Evolutionary conservation across 2,113 vertebrate species (phyloP).

Genomic region (Pluvianellus socialis): DNA sequence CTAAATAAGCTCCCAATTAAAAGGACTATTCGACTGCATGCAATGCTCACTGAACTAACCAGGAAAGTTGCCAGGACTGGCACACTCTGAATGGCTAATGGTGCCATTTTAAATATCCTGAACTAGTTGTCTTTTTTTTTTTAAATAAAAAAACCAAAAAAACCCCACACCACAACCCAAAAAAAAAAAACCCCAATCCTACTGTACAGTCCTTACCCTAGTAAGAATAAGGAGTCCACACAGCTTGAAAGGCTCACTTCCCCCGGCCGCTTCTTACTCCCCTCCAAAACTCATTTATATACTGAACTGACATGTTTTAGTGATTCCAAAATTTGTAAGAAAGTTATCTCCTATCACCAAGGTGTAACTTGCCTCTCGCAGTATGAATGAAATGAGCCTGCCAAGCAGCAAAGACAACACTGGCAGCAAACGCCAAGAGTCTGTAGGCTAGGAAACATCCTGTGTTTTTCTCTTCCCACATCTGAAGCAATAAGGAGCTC

Average conservation of each 20-base stretch:
- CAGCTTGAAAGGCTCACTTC: neutral
- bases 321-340: neutral
- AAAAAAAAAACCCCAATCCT: neutral
- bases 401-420: neutral
- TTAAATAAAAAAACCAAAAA: neutral
- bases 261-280: neutral
- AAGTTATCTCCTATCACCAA: neutral
- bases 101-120: conserved; percentile 30
- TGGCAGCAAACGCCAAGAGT: neutral
- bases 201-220: neutral
- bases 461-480: neutral
- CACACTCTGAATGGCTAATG: conserved; percentile 4
- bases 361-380: neutral
- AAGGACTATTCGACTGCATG: neutral
- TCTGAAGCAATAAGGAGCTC: neutral
- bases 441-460: neutral
- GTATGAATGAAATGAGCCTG: neutral
- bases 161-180: neutral
- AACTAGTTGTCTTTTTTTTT: neutral
- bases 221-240: neutral
- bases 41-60: neutral
- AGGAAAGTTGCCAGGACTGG: conserved; percentile 35
- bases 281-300: neutral
- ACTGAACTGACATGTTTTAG: neutral
- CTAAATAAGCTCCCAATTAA: neutral